These are phyloP conservation scores for Mallotus villosus DNA, from an alignment of 2,797 vertebrate genomes.

Conservation along the genomic window DNA sequence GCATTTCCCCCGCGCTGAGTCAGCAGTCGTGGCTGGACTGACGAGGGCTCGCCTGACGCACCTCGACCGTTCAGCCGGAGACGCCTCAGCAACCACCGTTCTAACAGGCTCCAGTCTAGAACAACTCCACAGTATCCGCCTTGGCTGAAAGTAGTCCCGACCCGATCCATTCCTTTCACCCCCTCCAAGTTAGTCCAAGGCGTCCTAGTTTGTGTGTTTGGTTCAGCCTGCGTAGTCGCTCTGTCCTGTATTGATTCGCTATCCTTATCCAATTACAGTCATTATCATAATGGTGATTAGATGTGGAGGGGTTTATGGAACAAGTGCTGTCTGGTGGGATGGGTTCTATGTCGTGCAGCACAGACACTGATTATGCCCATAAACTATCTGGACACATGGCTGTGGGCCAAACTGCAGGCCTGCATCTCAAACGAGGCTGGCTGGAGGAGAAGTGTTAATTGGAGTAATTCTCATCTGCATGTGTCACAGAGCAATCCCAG, in stretches of 20 bases:
- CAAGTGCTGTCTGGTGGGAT: conserved; percentile 12
- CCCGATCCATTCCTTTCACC: not conserved
- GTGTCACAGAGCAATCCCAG: conserved; percentile 11
- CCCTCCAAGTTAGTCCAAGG: not conserved
- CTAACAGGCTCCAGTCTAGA: too few relatives aligned
- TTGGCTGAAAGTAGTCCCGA: too few relatives aligned
- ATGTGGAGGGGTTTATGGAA: conserved; percentile 32
- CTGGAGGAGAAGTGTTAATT: conserved; percentile 12
- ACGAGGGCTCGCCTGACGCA: conserved; percentile 28
- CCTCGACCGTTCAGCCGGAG: too few relatives aligned
- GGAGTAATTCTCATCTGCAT: conserved; percentile 17
- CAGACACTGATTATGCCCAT: conserved; percentile 13
- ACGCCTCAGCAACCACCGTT: too few relatives aligned
- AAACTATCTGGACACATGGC: not conserved
- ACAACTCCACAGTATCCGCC: too few relatives aligned
- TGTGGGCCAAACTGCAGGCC: conserved; percentile 6
- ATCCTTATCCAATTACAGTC: conserved; percentile 25
- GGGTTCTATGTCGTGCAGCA: conserved; percentile 18
- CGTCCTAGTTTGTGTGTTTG: conserved; percentile 16
- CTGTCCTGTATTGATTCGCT: conserved; percentile 32
- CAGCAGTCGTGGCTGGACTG: conserved; percentile 35
- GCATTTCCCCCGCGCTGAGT: conserved; percentile 32
- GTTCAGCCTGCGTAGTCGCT: not conserved
- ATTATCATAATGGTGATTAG: conserved; percentile 42
- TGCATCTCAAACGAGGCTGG: conserved; percentile 20